phyloP scores from a whole-genome alignment of 2,113 vertebrate species.

The Nymphicus hollandicus region DNA sequence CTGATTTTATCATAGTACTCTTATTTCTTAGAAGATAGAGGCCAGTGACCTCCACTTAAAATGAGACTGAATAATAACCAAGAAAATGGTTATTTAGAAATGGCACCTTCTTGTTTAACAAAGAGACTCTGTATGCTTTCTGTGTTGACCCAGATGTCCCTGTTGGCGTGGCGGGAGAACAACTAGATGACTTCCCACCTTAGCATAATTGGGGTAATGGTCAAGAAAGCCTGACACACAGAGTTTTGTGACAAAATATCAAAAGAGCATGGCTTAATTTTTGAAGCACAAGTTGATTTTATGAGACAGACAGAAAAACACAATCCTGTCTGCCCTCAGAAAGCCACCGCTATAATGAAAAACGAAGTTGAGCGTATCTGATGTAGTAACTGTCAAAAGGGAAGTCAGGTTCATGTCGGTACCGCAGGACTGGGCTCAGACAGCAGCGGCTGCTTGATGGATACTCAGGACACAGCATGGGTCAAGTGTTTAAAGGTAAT shows the following conservation, averaged over 20 bases:
- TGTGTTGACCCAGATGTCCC: background rate
- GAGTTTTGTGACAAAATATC: background rate
- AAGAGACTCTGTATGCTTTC: background rate
- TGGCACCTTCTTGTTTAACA: background rate
- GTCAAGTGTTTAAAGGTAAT: conserved; percentile 6
- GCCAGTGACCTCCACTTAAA: background rate
- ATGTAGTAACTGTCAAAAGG: background rate
- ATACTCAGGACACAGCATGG: background rate
- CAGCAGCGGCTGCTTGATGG: background rate
- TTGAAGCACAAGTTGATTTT: background rate
- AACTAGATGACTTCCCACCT: background rate
- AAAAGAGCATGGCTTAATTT: background rate
- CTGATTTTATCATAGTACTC: conserved; percentile 20
- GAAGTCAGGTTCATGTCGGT: background rate
- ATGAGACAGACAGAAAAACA: background rate
- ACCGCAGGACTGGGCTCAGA: background rate
- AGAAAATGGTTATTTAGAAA: background rate
- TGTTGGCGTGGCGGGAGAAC: background rate
- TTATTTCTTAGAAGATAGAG: background rate
- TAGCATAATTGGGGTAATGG: background rate
- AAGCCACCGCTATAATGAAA: background rate
- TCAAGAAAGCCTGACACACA: background rate
- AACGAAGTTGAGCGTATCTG: background rate
- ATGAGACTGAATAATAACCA: background rate
- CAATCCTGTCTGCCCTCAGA: background rate